Evolutionary conservation across 2,888 invertebrate genomes (phyloP).

Genomic region (Oligia fasciuncula): DNA sequence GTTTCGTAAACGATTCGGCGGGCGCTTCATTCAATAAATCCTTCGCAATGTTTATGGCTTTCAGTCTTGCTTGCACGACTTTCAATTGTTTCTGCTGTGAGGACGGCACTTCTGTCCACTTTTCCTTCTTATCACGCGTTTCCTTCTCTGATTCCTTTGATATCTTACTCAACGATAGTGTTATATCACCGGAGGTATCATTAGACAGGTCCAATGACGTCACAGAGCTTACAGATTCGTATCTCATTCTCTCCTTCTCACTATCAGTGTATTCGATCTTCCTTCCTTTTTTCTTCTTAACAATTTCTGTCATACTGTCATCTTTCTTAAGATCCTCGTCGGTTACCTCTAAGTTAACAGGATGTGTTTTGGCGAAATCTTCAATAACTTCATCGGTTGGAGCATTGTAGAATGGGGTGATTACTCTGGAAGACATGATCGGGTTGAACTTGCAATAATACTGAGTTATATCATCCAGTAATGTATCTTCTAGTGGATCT

Average conservation of each 20-base stretch:
- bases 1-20: slow-evolving; percentile 81
- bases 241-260: slow-evolving; percentile 85
- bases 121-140: slow-evolving; percentile 75
- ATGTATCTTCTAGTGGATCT: slow-evolving; percentile 90
- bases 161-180: slow-evolving; percentile 81
- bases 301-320: slow-evolving; percentile 78
- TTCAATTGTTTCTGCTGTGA: slow-evolving; percentile 86
- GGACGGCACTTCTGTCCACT: slow-evolving; percentile 87
- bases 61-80: slow-evolving; percentile 86
- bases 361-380: slow-evolving; percentile 80
- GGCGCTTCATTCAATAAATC: slow-evolving; percentile 83
- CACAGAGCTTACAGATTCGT: slow-evolving; percentile 84
- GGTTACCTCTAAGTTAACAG: slow-evolving; percentile 86
- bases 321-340: slow-evolving; percentile 88
- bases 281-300: slow-evolving; percentile 84
- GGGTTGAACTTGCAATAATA: slow-evolving; percentile 92
- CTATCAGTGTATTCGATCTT: slow-evolving; percentile 86
- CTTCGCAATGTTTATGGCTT: slow-evolving; percentile 82
- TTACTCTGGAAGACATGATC: slow-evolving; percentile 90
- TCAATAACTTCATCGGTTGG: slow-evolving; percentile 90
- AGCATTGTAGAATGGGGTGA: slow-evolving; percentile 92
- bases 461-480: slow-evolving; percentile 91
- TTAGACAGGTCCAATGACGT: slow-evolving; percentile 83
- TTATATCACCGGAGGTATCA: slow-evolving; percentile 83
- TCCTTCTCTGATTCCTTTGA: slow-evolving; percentile 77